phyloP scores from a whole-genome alignment of 2,113 vertebrate species.

The Protobothrops flavoviridis region DNA sequence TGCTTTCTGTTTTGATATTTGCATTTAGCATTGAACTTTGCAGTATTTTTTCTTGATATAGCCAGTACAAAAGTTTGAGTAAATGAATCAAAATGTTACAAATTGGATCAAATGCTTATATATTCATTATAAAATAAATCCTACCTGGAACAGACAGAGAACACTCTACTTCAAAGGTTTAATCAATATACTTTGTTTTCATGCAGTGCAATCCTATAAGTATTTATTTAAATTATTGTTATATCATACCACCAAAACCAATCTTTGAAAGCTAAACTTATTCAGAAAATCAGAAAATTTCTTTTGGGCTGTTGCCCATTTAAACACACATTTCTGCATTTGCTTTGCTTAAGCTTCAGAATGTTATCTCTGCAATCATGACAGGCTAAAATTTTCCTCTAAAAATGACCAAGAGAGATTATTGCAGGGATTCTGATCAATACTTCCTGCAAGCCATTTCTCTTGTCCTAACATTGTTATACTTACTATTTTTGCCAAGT shows the following conservation, averaged over 20 bases:
- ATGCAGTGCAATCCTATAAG: background rate
- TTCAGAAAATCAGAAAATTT: background rate
- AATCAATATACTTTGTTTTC: background rate
- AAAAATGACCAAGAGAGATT: background rate
- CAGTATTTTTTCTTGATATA: background rate
- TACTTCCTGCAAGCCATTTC: background rate
- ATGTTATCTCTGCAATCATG: conserved; percentile 5
- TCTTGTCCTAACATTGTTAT: conserved; percentile 2
- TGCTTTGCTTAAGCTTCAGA: background rate
- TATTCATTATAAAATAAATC: background rate
- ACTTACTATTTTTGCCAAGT: background rate
- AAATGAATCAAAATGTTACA: background rate
- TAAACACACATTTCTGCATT: background rate
- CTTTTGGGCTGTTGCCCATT: background rate
- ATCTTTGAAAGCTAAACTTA: background rate
- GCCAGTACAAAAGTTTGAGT: background rate
- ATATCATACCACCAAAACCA: background rate
- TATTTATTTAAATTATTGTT: background rate
- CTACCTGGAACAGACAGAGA: background rate
- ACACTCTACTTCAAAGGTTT: background rate
- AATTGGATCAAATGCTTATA: background rate
- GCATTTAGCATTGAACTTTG: background rate
- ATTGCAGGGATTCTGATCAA: conserved; percentile 23
- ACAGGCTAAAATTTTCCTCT: background rate
- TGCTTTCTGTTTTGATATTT: background rate